Conservation (phyloP, 1,140 invertebrate species). For the Orius insidiosus region DNA sequence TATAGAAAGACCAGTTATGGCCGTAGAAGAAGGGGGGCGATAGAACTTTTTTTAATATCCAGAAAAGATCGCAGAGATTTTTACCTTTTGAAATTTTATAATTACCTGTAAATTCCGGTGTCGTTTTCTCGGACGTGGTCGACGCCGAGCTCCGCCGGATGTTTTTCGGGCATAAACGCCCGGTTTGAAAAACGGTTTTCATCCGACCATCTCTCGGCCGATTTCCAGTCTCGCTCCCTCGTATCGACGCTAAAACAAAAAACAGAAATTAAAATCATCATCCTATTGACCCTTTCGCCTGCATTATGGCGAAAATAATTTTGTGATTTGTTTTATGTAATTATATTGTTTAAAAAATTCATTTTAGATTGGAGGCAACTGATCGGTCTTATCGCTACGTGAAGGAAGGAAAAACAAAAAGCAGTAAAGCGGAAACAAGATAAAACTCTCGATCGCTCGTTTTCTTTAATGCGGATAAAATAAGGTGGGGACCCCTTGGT, state of each 20-base stretch:
- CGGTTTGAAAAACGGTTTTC: slow-evolving; percentile 65
- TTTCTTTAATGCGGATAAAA: too few species aligned
- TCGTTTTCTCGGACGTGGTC: slow-evolving; percentile 58
- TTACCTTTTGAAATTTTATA: neutral
- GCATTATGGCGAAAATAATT: too few species aligned
- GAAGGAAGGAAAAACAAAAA: neutral
- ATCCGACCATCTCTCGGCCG: slow-evolving; percentile 70
- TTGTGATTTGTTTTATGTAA: too few species aligned
- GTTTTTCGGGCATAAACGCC: slow-evolving; percentile 60
- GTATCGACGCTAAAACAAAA: slow-evolving; percentile 19
- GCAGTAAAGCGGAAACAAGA: too few species aligned
- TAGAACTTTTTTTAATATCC: too few species aligned
- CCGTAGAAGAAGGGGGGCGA: too few species aligned
- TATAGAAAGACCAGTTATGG: too few species aligned
- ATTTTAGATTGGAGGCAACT: neutral
- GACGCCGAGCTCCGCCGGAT: slow-evolving; percentile 63
- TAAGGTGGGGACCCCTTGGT: too few species aligned
- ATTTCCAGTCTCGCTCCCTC: slow-evolving; percentile 51
- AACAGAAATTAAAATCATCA: too few species aligned
- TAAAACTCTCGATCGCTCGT: neutral
- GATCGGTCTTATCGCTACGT: slow-evolving; percentile 1
- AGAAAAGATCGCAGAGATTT: too few species aligned
- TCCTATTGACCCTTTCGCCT: too few species aligned
- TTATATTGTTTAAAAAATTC: too few species aligned
- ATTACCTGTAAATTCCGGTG: slow-evolving; percentile 52